phyloP scores from a whole-genome alignment of 2,888 invertebrate genomes.

The Calliopum simillimum region DNA sequence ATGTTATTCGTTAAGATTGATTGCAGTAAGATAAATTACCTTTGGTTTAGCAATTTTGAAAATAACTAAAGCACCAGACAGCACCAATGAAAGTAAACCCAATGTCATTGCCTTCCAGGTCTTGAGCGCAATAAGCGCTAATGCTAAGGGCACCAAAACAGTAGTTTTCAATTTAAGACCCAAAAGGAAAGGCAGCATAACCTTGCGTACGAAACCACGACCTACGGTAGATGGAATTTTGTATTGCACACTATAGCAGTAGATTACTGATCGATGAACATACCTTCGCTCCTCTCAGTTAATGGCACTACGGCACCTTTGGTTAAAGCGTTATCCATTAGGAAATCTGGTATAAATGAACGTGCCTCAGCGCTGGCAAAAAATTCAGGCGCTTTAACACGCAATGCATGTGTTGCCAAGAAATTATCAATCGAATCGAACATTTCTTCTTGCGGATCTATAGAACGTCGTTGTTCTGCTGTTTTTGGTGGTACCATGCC shows the following conservation, averaged over 20 bases:
- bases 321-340: slow-evolving; percentile 69
- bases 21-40: slow-evolving; percentile 61
- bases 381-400: slow-evolving; percentile 79
- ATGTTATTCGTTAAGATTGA: not conserved
- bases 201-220: slow-evolving; percentile 85
- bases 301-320: slow-evolving; percentile 79
- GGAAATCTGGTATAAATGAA: slow-evolving; percentile 60
- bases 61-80: slow-evolving; percentile 87
- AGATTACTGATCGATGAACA: not conserved
- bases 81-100: slow-evolving; percentile 84
- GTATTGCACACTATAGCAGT: not conserved
- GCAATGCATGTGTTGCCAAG: slow-evolving; percentile 80
- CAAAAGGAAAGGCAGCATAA: slow-evolving; percentile 85
- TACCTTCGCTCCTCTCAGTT: slow-evolving; percentile 69
- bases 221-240: slow-evolving; percentile 69
- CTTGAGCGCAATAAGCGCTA: slow-evolving; percentile 86
- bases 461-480: slow-evolving; percentile 53
- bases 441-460: slow-evolving; percentile 68
- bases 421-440: slow-evolving; percentile 81
- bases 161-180: slow-evolving; percentile 89
- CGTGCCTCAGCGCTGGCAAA: slow-evolving; percentile 66
- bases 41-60: slow-evolving; percentile 90
- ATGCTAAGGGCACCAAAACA: slow-evolving; percentile 82
- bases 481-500: slow-evolving; percentile 58
- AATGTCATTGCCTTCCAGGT: slow-evolving; percentile 91